A percentile compares a stretch with the other conserved stretches of the same genome.
These are phyloP conservation scores for Heptranchias perlo DNA, from an alignment of 2,113 vertebrate species.

Conservation along the genomic window DNA sequence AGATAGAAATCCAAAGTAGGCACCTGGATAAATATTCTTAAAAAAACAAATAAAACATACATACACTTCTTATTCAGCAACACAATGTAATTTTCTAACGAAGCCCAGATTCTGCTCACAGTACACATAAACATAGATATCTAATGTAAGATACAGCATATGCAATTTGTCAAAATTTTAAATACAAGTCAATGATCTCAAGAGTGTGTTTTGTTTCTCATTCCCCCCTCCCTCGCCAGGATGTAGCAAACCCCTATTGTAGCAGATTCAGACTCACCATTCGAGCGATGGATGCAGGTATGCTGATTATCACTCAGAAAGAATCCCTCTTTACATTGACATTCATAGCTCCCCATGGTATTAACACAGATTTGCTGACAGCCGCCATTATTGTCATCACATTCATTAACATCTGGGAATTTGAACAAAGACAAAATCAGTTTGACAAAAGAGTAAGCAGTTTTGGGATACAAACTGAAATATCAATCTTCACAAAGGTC, in stretches of 20 bases:
- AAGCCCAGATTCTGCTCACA: not conserved
- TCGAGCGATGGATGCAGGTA: constrained; percentile 94
- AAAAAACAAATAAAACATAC: not conserved
- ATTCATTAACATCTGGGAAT: constrained; percentile 85
- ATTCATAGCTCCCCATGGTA: constrained; percentile 96
- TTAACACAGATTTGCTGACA: constrained; percentile 96
- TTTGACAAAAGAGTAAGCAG: not conserved
- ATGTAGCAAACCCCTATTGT: not conserved
- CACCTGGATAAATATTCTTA: not conserved
- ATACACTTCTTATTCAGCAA: not conserved
- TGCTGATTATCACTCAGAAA: constrained; percentile 98
- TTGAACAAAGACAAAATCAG: constrained; percentile 36
- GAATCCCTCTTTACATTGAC: constrained; percentile 83
- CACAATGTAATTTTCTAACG: not conserved
- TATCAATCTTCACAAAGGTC: not conserved
- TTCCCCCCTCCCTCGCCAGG: not conserved
- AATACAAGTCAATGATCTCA: not conserved
- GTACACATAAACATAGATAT: not conserved
- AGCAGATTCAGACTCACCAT: constrained; percentile 69
- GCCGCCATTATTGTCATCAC: constrained; percentile 89
- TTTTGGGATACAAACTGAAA: not conserved
- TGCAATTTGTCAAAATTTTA: too few species aligned
- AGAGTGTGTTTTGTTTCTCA: not conserved
- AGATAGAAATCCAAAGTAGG: not conserved
- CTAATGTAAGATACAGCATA: not conserved